Evolutionary conservation across 2,113 vertebrate genomes (phyloP).

Genomic region (Copsychus sechellarum): DNA sequence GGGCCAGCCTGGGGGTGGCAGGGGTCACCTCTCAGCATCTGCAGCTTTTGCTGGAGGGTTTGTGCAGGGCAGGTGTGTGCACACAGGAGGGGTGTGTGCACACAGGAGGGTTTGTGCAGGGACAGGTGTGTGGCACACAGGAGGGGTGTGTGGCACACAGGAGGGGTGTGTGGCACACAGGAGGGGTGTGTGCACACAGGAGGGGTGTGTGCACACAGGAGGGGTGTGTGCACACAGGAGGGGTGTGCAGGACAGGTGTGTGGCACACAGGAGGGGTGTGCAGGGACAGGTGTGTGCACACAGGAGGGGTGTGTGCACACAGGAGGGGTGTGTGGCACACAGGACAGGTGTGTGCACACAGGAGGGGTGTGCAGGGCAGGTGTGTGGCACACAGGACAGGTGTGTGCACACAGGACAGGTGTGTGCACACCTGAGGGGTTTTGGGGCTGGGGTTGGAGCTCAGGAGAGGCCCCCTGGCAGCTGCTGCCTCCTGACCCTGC

Average conservation of each 20-base stretch:
- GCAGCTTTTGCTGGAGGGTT: background rate
- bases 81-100: background rate
- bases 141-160: too few species aligned
- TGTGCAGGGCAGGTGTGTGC: background rate
- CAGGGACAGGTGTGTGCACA: background rate
- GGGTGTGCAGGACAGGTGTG: background rate
- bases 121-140: too few species aligned
- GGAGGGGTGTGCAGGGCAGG: background rate
- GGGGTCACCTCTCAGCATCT: background rate
- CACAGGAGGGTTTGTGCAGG: too few species aligned
- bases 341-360: background rate
- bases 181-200: too few species aligned
- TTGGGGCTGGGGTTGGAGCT: background rate
- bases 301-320: background rate
- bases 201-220: too few species aligned
- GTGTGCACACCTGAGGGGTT: background rate
- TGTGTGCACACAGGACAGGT: fast-evolving
- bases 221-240: too few species aligned
- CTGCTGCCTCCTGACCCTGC: background rate
- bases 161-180: too few species aligned
- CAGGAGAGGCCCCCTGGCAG: background rate
- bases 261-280: too few species aligned
- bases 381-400: background rate
- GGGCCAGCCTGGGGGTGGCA: fast-evolving
- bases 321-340: fast-evolving